These are phyloP conservation scores for Apogon talboti DNA, from an alignment of 2,797 vertebrate genomes.

Conservation along the genomic window DNA sequence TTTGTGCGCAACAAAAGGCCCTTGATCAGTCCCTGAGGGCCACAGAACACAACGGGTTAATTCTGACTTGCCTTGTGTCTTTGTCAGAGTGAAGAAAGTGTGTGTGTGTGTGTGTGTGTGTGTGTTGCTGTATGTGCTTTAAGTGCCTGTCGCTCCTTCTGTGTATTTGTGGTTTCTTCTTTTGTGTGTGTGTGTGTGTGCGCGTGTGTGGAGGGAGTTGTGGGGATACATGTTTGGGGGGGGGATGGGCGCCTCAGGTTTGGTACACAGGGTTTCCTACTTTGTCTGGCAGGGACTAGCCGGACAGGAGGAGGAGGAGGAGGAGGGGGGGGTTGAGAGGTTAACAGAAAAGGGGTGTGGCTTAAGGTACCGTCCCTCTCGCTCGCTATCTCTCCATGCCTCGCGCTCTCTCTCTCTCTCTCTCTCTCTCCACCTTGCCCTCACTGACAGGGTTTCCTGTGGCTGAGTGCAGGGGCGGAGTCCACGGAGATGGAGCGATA, in stretches of 20 bases:
- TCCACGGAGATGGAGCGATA: slow-evolving; percentile 65
- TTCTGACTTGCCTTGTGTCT: slow-evolving; percentile 68
- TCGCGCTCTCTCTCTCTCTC: slow-evolving; percentile 16
- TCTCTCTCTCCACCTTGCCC: slow-evolving; percentile 48
- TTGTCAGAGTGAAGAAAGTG: slow-evolving; percentile 58
- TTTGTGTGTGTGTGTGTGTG: slow-evolving; percentile 36
- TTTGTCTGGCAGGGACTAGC: slow-evolving; percentile 86
- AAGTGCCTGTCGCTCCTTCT: slow-evolving; percentile 26
- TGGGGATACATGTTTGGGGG: slow-evolving; percentile 69
- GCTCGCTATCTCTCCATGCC: slow-evolving; percentile 12
- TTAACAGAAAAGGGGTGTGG: slow-evolving; percentile 85
- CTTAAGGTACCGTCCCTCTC: slow-evolving; percentile 77
- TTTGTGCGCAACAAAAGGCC: slow-evolving; percentile 79
- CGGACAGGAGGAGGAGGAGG: slow-evolving; percentile 76
- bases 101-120: slow-evolving; percentile 41
- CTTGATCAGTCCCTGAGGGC: slow-evolving; percentile 72
- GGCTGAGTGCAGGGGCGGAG: slow-evolving; percentile 81
- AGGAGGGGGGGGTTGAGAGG: slow-evolving; percentile 77
- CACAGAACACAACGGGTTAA: slow-evolving; percentile 72
- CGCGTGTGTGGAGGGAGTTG: slow-evolving; percentile 26
- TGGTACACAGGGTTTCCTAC: slow-evolving; percentile 86
- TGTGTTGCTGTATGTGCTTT: slow-evolving; percentile 15
- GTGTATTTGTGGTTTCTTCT: slow-evolving; percentile 31
- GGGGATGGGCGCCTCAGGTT: slow-evolving; percentile 85
- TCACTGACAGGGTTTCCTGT: slow-evolving; percentile 85